A percentile compares a stretch with the other conserved stretches of the same genome.
phyloP scores from a whole-genome alignment of 2,888 invertebrate genomes.

The Nemoura dubitans region DNA sequence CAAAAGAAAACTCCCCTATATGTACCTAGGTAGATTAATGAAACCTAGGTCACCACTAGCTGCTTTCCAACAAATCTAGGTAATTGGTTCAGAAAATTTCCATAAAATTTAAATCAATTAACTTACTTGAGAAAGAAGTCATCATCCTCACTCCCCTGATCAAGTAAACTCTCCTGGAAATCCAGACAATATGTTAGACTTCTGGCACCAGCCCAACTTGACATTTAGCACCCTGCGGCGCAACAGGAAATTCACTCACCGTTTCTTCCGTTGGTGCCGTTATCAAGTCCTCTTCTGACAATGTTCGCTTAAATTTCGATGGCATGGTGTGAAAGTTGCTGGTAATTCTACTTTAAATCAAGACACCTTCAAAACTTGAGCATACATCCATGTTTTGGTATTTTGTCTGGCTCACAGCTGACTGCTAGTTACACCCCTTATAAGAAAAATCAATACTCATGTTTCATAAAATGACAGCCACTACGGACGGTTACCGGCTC shows the following conservation, averaged over 20 bases:
- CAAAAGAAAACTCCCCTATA: background rate
- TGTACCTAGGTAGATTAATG: background rate
- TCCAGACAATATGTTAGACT: slow-evolving; percentile 45
- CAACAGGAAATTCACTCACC: slow-evolving; percentile 1
- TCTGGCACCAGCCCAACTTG: background rate
- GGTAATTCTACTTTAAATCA: background rate
- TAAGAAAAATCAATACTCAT: background rate
- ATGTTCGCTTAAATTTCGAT: slow-evolving; percentile 29
- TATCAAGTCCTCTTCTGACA: slow-evolving; percentile 30
- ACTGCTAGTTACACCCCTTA: background rate
- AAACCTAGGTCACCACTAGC: background rate
- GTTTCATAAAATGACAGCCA: background rate
- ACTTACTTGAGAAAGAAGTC: slow-evolving; percentile 57
- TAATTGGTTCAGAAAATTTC: no score
- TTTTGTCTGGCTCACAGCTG: background rate
- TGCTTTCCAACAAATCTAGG: no score
- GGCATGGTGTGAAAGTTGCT: slow-evolving; percentile 20
- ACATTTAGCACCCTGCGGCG: background rate
- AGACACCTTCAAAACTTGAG: background rate
- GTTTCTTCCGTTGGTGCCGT: slow-evolving; percentile 34
- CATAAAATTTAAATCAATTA: background rate
- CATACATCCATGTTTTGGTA: background rate
- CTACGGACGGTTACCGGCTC: no score
- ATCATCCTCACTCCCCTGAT: slow-evolving; percentile 59
- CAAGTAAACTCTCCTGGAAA: slow-evolving; percentile 57